Base-by-base conservation (phyloP, 2,888 invertebrate genomes). In the Drosophila vallismaia region DNA sequence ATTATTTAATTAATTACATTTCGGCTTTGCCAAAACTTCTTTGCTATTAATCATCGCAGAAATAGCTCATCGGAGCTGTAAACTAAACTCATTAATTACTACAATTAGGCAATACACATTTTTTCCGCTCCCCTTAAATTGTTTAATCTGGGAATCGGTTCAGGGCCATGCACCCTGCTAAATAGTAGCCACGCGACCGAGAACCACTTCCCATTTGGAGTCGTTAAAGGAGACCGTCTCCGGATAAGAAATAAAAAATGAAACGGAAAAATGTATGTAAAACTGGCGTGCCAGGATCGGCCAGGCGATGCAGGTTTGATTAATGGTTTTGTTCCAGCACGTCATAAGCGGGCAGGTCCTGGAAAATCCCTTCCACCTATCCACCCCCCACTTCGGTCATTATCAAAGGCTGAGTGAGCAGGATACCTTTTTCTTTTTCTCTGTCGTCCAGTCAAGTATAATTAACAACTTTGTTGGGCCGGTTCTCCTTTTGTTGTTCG, bases 401-500 rank as follows among this genome's bases (percentile, higher is more conserved):
- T 72, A 84, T 75, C 71, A 76, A 69, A 62, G 86, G 71, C 73
- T 77, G 84, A 75, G 69, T 76, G 77, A 68, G 72, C 64, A 48
- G 38, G 36, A 45, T 24, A 31, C 48, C 40, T 48, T 57, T 36
- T 36, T 36, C 50, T 29, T 19, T 53, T 50, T 50, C 58, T 36
- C 48, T 70, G 71, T 68, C 78, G 84, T 74, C 84, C 88, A 88
- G 88, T 88, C 85, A 86, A 85, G 88, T 85, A 86, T 85, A 88
- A 85, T 85, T 85, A 85, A 85, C 85, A 85, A 88, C 71, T 88
- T 86, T 88, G 88, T 86, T 81, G 79, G 64, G 63, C 73, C 68
- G 71, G 66, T 63, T 79, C 76, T 68, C 62, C 44, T 69, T 63
- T 62, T 29, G 56, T 45, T 48, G 58, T 52, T 66, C 69, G 63